phyloP scores from a whole-genome alignment of 2,888 invertebrate species.

The Synanthedon andrenaeformis region DNA sequence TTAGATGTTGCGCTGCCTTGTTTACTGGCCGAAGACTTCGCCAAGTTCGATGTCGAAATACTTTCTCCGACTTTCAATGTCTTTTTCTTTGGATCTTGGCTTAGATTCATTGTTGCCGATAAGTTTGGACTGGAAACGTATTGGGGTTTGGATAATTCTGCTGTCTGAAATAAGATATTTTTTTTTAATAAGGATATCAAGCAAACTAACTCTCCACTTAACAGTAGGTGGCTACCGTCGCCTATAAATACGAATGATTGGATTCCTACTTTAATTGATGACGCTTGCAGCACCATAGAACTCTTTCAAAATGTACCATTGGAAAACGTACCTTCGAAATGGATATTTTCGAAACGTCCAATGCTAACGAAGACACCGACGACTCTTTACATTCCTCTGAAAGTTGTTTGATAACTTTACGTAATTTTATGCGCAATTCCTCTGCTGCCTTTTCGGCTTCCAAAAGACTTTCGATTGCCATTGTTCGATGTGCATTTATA shows the following conservation, averaged over 20 bases:
- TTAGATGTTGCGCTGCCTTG: conserved; percentile 28
- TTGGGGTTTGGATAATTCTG: conserved; percentile 39
- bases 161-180: conserved; percentile 24
- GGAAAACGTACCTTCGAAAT: conserved; percentile 35
- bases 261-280: no score
- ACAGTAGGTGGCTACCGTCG: no score
- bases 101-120: conserved; percentile 22
- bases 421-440: conserved; percentile 33
- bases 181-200: no score
- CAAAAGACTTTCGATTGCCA: conserved; percentile 33
- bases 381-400: conserved; percentile 36
- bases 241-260: no score
- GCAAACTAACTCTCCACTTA: no score
- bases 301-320: no score
- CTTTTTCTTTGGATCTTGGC: conserved; percentile 29
- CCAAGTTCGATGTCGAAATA: conserved; percentile 43
- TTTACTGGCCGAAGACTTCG: conserved; percentile 19
- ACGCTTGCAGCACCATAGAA: no score
- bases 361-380: conserved; percentile 40
- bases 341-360: conserved; percentile 63
- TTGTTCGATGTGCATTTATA: conserved; percentile 26
- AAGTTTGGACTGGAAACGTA: conserved; percentile 57
- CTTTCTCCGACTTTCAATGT: conserved; percentile 37
- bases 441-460: conserved; percentile 41
- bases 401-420: conserved; percentile 31